Conservation (phyloP, 2,797 vertebrate species). For the Alfaro cultratus region DNA sequence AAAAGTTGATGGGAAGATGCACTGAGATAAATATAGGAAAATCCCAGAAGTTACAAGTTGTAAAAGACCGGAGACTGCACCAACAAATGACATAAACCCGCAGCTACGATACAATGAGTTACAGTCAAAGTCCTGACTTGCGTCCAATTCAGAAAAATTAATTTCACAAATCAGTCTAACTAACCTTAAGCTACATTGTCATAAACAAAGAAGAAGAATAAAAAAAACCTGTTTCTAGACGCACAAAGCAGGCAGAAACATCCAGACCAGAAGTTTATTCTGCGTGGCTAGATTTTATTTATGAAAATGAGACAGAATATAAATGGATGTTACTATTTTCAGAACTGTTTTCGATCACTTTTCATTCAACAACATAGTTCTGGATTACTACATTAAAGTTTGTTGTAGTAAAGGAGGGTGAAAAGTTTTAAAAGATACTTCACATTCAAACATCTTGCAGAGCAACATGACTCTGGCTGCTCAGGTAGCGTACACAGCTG, state of each 20-base stretch:
- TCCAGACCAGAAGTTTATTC: neutral
- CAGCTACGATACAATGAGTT: neutral
- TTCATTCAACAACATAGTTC: neutral
- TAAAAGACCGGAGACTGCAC: neutral
- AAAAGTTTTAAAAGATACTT: neutral
- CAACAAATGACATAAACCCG: neutral
- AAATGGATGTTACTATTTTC: neutral
- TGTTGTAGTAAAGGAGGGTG: neutral
- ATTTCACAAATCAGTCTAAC: neutral
- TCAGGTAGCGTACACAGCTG: slow-evolving; percentile 36
- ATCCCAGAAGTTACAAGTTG: neutral
- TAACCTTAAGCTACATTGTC: neutral
- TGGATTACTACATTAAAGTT: neutral
- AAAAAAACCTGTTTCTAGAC: neutral
- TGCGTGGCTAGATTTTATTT: neutral
- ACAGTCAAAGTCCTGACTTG: neutral
- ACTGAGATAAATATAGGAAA: neutral
- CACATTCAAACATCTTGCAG: slow-evolving; percentile 2
- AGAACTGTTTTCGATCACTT: neutral
- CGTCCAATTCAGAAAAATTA: neutral
- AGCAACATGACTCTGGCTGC: slow-evolving; percentile 16
- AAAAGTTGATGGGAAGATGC: neutral
- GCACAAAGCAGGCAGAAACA: neutral
- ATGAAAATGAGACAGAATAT: neutral
- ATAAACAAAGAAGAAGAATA: neutral